These are phyloP conservation scores for Falcaria lacertinaria DNA, from an alignment of 2,888 invertebrate species.

Conservation along the genomic window DNA sequence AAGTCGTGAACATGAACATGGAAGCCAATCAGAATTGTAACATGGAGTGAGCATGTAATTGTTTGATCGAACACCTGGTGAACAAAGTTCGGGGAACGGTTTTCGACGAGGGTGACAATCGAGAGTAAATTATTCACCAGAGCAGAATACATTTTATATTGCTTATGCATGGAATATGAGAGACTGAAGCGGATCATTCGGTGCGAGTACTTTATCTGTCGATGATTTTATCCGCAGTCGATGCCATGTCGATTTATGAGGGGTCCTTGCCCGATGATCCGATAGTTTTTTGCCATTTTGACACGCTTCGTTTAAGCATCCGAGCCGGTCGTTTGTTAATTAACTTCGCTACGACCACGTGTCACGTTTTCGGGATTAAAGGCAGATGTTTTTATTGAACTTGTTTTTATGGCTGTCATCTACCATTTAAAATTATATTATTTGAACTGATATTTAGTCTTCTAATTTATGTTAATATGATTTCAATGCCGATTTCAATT, in stretches of 20 bases:
- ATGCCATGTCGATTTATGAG: conserved; percentile 45
- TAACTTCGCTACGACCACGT: conserved; percentile 23
- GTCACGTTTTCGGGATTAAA: conserved; percentile 15
- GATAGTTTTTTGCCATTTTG: conserved; percentile 28
- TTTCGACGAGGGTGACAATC: conserved; percentile 44
- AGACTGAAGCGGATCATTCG: conserved; percentile 34
- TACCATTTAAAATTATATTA: too few species aligned
- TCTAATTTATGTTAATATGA: too few species aligned
- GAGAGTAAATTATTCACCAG: conserved; percentile 66
- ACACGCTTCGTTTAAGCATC: conserved; percentile 24
- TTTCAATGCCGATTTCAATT: too few species aligned
- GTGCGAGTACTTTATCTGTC: conserved; percentile 42
- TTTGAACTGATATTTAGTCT: too few species aligned
- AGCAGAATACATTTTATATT: conserved; percentile 59
- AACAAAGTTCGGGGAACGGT: conserved; percentile 37
- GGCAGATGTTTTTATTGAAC: too few species aligned
- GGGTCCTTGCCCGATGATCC: conserved; percentile 24
- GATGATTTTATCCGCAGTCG: conserved; percentile 45
- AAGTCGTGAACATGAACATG: conserved; percentile 9
- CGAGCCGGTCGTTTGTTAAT: conserved; percentile 26
- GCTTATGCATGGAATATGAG: conserved; percentile 64
- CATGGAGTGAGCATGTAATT: conserved; percentile 38
- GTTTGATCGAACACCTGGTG: conserved; percentile 51
- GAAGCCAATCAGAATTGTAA: conserved; percentile 23
- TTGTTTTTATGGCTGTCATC: too few species aligned